Base-by-base conservation (phyloP, 2,888 invertebrate genomes). In the Synanthedon vespiformis region DNA sequence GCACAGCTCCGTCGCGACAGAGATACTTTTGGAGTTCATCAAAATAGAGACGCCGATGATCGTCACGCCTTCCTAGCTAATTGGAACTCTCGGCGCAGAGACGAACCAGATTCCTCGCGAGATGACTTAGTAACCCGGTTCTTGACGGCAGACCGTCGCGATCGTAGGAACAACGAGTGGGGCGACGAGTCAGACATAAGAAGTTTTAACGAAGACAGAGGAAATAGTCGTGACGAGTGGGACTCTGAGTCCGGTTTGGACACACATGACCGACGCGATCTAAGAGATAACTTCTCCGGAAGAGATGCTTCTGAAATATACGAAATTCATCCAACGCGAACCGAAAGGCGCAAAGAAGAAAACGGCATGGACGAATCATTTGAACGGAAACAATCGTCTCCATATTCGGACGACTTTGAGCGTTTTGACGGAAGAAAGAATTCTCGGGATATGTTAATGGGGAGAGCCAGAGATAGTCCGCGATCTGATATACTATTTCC, bases 21-120 rank as follows among this genome's bases (percentile, higher is more conserved):
- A 27, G 93, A 92, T 61, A 93, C 93, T 0, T 92, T 92, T 58
- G 92, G 93, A 0, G 93, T 92, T 0, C 91, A 92, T 54, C 92
- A 92, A 64, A 92, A 92, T 64, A 81, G 89, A 65, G 88, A 88
- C 56, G 89, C 85, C 1, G 88, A 86, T 40, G 89, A 89, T 53
- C 87, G 90, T 57, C 89, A 87, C 61, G 79, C 79, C 13, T 88
- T 88, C 71, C 65, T 88, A 18, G 88, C 86, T 1, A 88, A 88
- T 62, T 88, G 88, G 88, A 87, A 79, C 59, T 85, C 86, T 0
- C 70, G 87, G 51, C 69, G 83, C 16, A 71, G 85, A 53, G 84
- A 84, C 1, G 84, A 84, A 1, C 75, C 80, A 0, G 85, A 85
- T 49, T 74, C 80, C 4, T 69, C 77, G 1, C 72, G 67, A 5